Conservation (phyloP, 2,797 vertebrate genomes). For the Malacoctenus gilli region DNA sequence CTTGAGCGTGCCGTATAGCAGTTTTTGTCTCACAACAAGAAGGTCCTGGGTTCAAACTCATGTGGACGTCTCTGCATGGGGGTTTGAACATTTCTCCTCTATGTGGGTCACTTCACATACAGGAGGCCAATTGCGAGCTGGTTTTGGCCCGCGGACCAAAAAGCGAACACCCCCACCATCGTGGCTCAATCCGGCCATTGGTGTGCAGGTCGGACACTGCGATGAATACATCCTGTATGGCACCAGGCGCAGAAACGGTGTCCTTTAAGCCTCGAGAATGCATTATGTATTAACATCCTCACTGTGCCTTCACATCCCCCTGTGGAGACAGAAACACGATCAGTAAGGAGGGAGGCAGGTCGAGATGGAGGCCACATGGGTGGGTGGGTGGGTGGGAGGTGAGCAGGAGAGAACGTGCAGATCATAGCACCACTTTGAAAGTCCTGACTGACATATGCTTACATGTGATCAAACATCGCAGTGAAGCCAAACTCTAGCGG, state of each 20-base stretch:
- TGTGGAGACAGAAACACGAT: conserved; percentile 38
- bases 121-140: no score
- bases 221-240: conserved; percentile 54
- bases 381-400: conserved; percentile 26
- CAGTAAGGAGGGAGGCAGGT: conserved; percentile 29
- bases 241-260: conserved; percentile 39
- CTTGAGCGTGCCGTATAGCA: no score
- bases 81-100: no score
- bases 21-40: no score
- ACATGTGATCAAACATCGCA: background rate
- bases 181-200: no score
- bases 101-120: no score
- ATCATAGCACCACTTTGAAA: conserved; percentile 1
- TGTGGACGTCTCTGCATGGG: no score
- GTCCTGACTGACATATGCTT: conserved; percentile 1
- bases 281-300: conserved; percentile 66
- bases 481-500: no score
- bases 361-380: conserved; percentile 14
- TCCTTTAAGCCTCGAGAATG: conserved; percentile 49
- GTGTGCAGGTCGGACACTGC: no score
- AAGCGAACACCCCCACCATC: no score
- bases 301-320: conserved; percentile 40
- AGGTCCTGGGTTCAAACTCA: no score
- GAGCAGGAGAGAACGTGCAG: conserved; percentile 24
- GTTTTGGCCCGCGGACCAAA: no score